Conservation (phyloP, 2,888 invertebrate genomes). For the Pardosa pseudoannulata region DNA sequence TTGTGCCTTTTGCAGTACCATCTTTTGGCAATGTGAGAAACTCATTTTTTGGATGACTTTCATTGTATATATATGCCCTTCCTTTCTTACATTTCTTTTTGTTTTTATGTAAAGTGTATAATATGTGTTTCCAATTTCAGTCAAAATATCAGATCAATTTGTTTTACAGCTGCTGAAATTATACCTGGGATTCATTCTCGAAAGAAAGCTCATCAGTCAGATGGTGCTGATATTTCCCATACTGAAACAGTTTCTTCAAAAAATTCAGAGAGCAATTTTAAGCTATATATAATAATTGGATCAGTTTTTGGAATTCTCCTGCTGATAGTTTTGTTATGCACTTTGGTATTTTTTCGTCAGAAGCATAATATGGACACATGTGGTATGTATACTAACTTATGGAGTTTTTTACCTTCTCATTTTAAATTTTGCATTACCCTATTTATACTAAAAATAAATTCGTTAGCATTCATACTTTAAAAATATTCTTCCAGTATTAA, state of each 20-base stretch:
- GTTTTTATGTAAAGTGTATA: not conserved
- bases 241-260: slow-evolving; percentile 37
- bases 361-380: slow-evolving; percentile 2
- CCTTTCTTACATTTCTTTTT: too few species aligned
- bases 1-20: too few species aligned
- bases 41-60: too few species aligned
- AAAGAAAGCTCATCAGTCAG: slow-evolving; percentile 45
- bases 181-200: slow-evolving; percentile 25
- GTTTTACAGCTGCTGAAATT: slow-evolving; percentile 31
- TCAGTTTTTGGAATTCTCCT: slow-evolving; percentile 80
- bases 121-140: not conserved
- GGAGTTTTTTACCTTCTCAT: too few species aligned
- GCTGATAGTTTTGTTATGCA: slow-evolving; percentile 83
- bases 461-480: too few species aligned
- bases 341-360: slow-evolving; percentile 77
- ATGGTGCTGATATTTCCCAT: slow-evolving; percentile 28
- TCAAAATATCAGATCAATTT: not conserved
- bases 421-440: too few species aligned
- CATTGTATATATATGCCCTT: too few species aligned
- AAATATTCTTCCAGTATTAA: too few species aligned
- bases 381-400: slow-evolving; percentile 1
- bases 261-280: slow-evolving; percentile 27
- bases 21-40: too few species aligned
- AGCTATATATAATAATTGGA: slow-evolving; percentile 81
- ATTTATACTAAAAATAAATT: too few species aligned